Evolutionary conservation across 2,113 vertebrate genomes (phyloP).

Genomic region (Macquaria australasica): DNA sequence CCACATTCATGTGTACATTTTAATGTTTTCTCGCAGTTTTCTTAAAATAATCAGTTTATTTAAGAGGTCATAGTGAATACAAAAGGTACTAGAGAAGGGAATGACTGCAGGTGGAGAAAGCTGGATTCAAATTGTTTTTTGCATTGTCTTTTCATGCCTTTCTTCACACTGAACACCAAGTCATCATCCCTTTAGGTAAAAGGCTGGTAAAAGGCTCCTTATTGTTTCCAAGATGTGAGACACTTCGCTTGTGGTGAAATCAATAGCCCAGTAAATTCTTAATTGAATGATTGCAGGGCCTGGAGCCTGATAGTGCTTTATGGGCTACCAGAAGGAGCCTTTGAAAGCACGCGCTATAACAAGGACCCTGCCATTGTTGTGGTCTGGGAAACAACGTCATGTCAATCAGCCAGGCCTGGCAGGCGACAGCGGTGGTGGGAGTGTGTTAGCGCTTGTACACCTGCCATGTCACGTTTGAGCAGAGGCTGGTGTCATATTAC

Average conservation of each 20-base stretch:
- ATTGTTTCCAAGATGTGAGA: conserved; percentile 70
- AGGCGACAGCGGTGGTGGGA: conserved; percentile 40
- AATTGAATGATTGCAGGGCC: conserved; percentile 78
- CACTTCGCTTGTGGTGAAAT: conserved; percentile 66
- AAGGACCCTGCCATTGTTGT: conserved; percentile 67
- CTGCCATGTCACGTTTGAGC: conserved; percentile 41
- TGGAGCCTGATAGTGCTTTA: conserved; percentile 66
- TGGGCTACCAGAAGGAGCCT: conserved; percentile 64
- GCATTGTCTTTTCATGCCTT: conserved; percentile 31
- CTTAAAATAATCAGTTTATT: neutral
- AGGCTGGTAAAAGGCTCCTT: conserved; percentile 50
- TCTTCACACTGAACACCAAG: conserved; percentile 25
- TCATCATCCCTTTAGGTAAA: conserved; percentile 57
- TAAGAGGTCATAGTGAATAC: neutral
- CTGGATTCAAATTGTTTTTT: neutral
- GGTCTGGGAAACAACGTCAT: conserved; percentile 55
- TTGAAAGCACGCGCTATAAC: conserved; percentile 52
- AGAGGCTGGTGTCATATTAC: conserved; percentile 47
- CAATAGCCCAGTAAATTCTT: conserved; percentile 77
- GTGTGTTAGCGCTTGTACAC: conserved; percentile 36
- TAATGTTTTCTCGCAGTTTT: neutral
- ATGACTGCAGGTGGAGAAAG: fast-evolving
- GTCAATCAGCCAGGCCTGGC: conserved; percentile 62
- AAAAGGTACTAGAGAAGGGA: neutral
- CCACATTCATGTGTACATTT: neutral